Conservation (phyloP, 2,113 vertebrate species). For the Ptilorrhoa leucosticta region DNA sequence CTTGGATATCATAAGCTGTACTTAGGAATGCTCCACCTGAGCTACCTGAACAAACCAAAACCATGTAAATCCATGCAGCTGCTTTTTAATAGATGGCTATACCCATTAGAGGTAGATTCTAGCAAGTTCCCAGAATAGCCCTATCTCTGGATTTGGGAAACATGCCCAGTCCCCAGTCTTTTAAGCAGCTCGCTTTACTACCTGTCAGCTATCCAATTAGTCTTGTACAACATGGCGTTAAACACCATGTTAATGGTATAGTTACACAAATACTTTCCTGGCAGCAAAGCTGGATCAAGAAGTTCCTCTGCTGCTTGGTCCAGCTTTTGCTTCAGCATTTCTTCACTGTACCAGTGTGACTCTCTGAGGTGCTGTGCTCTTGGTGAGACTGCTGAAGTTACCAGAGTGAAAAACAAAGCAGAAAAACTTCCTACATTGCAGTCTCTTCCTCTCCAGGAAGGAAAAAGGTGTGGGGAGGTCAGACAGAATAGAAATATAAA, state of each 20-base stretch:
- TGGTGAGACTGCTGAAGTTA: neutral
- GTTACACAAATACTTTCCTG: neutral
- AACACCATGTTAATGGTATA: neutral
- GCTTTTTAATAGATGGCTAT: neutral
- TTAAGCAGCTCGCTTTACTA: neutral
- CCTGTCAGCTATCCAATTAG: neutral
- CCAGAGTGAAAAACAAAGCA: neutral
- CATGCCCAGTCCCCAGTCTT: neutral
- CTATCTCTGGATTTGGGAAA: neutral
- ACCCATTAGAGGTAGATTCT: neutral
- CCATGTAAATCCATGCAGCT: neutral
- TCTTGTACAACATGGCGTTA: neutral
- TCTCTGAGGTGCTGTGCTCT: neutral
- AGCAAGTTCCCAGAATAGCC: neutral
- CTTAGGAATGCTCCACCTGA: neutral
- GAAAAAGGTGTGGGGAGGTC: neutral
- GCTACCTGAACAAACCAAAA: neutral
- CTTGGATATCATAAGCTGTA: neutral
- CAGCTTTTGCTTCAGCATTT: neutral
- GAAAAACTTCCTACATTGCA: neutral
- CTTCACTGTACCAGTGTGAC: rapidly evolving
- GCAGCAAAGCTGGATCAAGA: neutral
- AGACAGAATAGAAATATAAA: neutral
- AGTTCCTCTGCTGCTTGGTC: neutral
- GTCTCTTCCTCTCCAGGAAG: neutral